Base-by-base conservation (phyloP, 2,888 invertebrate species). In the Antheraea yamamai region DNA sequence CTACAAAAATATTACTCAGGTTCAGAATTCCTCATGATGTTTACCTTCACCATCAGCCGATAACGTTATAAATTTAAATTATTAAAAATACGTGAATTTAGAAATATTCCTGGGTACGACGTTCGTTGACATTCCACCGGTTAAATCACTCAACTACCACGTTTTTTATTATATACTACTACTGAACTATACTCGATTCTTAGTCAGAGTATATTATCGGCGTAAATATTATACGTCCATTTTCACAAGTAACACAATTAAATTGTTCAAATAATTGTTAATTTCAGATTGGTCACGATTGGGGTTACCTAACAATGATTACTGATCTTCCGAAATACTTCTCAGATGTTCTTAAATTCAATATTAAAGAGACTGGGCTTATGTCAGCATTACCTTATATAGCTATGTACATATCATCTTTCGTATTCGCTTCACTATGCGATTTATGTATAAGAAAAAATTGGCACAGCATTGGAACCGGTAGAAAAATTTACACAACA, bases 271-370 rank as follows among this genome's bases (percentile, higher is more conserved):
- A 14, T 16, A 7, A 16, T 66, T 16, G 3, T 66, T 78, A 30
- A 76, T 81, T 82, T 23, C 94, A 96, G 93, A 87, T 96, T 51
- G 96, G 96, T 1, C 96, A 96, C 86, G 96, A 96, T 81, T 96
- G 96, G 95, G 96, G 96, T 1, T 96, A 96, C 82, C 96, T 96
- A 81, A 96, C 96, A 6, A 96, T 97, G 95, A 96, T 96, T 30
- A 96, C 96, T 0, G 96, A 97, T 82, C 90, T 97, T 26, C 97
- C 97, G 0, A 96, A 96, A 76, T 97, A 96, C 83, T 96, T 96
- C 93, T 95, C 95, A 10, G 96, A 96, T 77, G 95, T 96, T 0
- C 89, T 97, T 35, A 95, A 96, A 79, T 96, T 96, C 82, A 95
- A 96, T 80, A 96, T 96, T 61, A 93, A 95, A 78, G 93, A 96